Base-by-base conservation (phyloP, 2,888 invertebrate genomes). In the Limnephilus lunatus region DNA sequence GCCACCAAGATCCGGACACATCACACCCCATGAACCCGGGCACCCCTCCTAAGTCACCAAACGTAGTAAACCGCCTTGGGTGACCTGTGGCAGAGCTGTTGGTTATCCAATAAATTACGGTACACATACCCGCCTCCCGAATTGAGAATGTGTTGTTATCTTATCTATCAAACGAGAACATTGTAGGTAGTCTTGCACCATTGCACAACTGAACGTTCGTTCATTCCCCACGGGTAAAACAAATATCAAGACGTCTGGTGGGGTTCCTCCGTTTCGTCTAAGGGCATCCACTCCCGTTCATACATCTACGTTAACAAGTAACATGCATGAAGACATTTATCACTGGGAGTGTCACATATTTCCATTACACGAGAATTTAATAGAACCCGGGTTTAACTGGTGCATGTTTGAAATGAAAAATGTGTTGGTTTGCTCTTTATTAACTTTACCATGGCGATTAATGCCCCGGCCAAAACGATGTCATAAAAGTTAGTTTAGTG, bases 331-430 rank as follows among this genome's bases (percentile, higher is more conserved):
- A 44, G 86, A 86, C 86, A 86, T 86, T 86, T 44, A 86, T 86
- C 86, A 86, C 86, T 35, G 39, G n/a, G 30, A 30, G 86, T 44
- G 86, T 44, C 86, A 44, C 44, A 86, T 86, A 44, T 86, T 44
- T 39, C 86, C 86, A 86, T 86, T 86, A 86, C 86, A 44, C 25
- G 86, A 86, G 30, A 86, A 86, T 86, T 86, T 86, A 86, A 86
- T 86, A 86, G 86, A 86, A 86, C 25, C 44, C 44, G 39, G n/a
- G 83, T 25, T 83, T 83, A 83, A 83, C 83, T 35, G 83, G 31
- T 35, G 39, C 32, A 39, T 83, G 32, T 32, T 32, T 25, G 25
- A 39, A 35, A 83, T 83, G 83, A 83, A 83, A 83, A 83, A 83
- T 25, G 31, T 35, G 83, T 35, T 19, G 35, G 32, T 35, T 83